Evolutionary conservation across 2,113 vertebrate species (phyloP).

Genomic region (Lutjanus erythropterus): DNA sequence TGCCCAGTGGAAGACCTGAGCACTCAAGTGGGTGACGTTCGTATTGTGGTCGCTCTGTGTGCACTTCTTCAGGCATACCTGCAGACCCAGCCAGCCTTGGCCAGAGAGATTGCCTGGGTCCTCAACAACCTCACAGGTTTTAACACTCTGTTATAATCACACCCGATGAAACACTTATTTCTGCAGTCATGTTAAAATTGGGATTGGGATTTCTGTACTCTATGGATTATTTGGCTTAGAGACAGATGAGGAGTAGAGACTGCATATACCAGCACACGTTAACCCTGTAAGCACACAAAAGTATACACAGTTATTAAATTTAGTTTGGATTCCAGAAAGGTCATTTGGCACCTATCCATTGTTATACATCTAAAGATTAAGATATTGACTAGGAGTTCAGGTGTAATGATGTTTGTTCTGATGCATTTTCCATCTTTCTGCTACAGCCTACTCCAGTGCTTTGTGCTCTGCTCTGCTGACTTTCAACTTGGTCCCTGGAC

Average conservation of each 20-base stretch:
- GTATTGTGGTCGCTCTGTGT: conserved; percentile 87
- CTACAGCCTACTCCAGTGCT: conserved; percentile 84
- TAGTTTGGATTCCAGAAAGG: background rate
- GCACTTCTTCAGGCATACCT: conserved; percentile 86
- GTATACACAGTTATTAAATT: background rate
- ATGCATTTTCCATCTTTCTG: conserved; percentile 23
- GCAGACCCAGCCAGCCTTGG: conserved; percentile 84
- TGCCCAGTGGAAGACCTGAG: conserved; percentile 53
- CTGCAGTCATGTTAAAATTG: background rate
- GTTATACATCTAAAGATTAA: background rate
- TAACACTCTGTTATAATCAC: too few species aligned
- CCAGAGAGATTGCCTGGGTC: conserved; percentile 92
- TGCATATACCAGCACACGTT: background rate
- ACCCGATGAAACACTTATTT: background rate
- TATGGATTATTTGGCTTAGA: background rate
- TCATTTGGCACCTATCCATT: background rate
- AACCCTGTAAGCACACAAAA: background rate
- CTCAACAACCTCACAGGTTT: conserved; percentile 97
- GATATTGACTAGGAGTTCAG: background rate
- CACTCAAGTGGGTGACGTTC: conserved; percentile 74
- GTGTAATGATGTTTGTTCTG: background rate
- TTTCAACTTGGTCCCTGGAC: conserved; percentile 86
- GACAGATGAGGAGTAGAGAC: background rate
- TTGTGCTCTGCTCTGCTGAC: conserved; percentile 88
- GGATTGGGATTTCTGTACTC: background rate